Evolutionary conservation across 2,888 invertebrate genomes (phyloP).

Genomic region (Rhingia campestris): DNA sequence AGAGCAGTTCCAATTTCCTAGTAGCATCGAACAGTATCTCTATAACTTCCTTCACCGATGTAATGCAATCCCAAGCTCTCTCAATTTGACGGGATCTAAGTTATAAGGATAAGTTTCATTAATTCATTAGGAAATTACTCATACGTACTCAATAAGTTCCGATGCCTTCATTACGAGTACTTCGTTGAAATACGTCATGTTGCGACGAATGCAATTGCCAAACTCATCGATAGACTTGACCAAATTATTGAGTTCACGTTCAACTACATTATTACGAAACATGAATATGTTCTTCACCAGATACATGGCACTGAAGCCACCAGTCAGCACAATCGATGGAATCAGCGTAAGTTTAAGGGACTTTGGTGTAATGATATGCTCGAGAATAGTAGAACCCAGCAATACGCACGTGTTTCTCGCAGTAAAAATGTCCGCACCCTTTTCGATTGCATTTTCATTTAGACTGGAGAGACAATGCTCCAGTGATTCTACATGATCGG

Average conservation of each 20-base stretch:
- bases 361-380: slow-evolving; percentile 79
- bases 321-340: slow-evolving; percentile 78
- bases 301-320: slow-evolving; percentile 79
- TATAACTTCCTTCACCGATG: slow-evolving; percentile 80
- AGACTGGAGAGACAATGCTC: slow-evolving; percentile 78
- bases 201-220: slow-evolving; percentile 81
- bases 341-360: slow-evolving; percentile 77
- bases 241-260: slow-evolving; percentile 79
- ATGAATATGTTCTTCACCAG: slow-evolving; percentile 79
- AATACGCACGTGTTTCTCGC: slow-evolving; percentile 79
- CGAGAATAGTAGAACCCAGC: slow-evolving; percentile 78
- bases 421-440: slow-evolving; percentile 76
- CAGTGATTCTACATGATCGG: slow-evolving; percentile 82
- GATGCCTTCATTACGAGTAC: slow-evolving; percentile 81
- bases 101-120: not conserved
- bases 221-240: slow-evolving; percentile 80
- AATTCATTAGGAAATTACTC: not conserved
- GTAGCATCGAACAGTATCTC: slow-evolving; percentile 81
- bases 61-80: slow-evolving; percentile 82
- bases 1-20: slow-evolving; percentile 79
- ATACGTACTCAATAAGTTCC: slow-evolving; percentile 79
- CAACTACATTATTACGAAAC: slow-evolving; percentile 80
- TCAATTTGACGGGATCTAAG: slow-evolving; percentile 80
- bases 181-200: slow-evolving; percentile 82
- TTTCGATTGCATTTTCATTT: slow-evolving; percentile 9